Evolutionary conservation across 2,113 vertebrate genomes (phyloP).

Genomic region (Charina bottae): DNA sequence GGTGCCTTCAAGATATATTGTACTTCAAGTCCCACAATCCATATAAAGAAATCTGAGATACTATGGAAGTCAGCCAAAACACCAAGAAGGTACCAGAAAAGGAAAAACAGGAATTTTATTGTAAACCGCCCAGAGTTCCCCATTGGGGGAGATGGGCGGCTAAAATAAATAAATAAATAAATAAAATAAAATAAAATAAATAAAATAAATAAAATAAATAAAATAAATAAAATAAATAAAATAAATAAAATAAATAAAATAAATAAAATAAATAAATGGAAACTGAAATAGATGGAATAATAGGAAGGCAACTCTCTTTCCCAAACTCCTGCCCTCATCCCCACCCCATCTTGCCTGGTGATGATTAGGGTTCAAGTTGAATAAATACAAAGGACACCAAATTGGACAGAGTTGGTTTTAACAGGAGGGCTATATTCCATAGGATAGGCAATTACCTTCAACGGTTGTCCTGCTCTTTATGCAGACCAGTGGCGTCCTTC

Average conservation of each 20-base stretch:
- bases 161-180: too few relatives aligned
- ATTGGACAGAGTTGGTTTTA: neutral
- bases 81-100: neutral
- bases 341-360: neutral
- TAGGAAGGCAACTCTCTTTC: neutral
- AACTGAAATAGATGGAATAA: neutral
- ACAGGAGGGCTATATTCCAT: neutral
- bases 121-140: too few relatives aligned
- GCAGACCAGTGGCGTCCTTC: neutral
- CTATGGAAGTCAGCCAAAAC: neutral
- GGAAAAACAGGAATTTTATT: neutral
- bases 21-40: neutral
- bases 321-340: neutral
- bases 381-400: neutral
- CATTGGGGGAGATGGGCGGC: too few relatives aligned
- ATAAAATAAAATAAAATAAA: too few relatives aligned
- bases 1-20: neutral
- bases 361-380: neutral
- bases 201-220: too few relatives aligned
- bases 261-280: neutral
- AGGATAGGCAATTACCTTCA: neutral
- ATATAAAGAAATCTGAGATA: neutral
- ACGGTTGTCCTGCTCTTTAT: neutral
- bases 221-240: too few relatives aligned
- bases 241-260: too few relatives aligned